These are phyloP conservation scores for Odontamblyopus lacepedii DNA, from an alignment of 2,797 vertebrate genomes.

Conservation along the genomic window DNA sequence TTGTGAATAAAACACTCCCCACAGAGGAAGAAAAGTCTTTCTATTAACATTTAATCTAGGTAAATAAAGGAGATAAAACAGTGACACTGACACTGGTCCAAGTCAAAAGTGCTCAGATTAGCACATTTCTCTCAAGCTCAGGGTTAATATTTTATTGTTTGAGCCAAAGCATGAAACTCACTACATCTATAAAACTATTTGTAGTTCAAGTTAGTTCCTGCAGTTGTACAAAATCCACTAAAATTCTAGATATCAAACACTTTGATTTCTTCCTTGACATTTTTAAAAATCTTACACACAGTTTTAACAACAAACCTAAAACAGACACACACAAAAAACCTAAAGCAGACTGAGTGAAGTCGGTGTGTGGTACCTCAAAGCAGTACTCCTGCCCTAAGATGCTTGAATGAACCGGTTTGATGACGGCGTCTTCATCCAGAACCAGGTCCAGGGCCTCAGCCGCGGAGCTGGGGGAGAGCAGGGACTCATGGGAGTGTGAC, in stretches of 20 bases:
- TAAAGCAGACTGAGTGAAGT: background rate
- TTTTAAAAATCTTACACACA: no score
- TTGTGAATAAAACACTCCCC: background rate
- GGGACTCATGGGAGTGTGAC: slow-evolving; percentile 94
- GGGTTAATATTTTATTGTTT: no score
- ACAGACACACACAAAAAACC: background rate
- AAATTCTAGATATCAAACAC: background rate
- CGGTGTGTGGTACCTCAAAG: slow-evolving; percentile 82
- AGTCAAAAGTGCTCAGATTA: no score
- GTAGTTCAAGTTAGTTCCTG: background rate
- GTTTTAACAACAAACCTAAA: background rate
- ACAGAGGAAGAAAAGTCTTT: background rate
- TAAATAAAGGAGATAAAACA: no score
- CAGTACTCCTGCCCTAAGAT: slow-evolving; percentile 97
- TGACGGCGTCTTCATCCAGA: slow-evolving; percentile 93
- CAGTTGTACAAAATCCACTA: background rate
- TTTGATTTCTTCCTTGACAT: background rate
- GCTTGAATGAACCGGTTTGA: slow-evolving; percentile 95
- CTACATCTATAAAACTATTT: no score
- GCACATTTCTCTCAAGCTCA: no score
- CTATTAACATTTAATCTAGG: background rate
- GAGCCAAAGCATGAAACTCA: background rate
- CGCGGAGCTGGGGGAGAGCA: slow-evolving; percentile 93
- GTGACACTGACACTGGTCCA: no score
- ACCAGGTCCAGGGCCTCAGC: slow-evolving; percentile 93